Percentiles rank a stretch among this genome's conserved stretches.
Evolutionary conservation across 2,113 vertebrate genomes (phyloP).

Genomic region (Asarcornis scutulata): DNA sequence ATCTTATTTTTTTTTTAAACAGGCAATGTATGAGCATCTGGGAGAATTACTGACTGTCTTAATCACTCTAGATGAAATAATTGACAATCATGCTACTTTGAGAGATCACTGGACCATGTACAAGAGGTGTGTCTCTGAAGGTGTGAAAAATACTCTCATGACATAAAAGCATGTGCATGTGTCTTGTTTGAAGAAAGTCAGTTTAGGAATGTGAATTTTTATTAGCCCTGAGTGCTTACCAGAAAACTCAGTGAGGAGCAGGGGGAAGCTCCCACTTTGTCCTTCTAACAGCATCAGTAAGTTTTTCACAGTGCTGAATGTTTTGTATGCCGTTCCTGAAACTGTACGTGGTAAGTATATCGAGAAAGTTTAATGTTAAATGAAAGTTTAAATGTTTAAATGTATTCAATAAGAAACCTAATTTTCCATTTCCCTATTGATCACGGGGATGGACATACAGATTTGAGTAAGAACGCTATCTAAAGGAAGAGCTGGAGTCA

Average conservation of each 20-base stretch:
- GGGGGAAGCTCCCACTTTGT: background rate
- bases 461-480: background rate
- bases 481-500: background rate
- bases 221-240: background rate
- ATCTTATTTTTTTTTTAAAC: background rate
- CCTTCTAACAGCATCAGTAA: background rate
- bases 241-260: background rate
- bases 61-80: slow-evolving; percentile 95
- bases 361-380: background rate
- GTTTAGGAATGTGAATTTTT: background rate
- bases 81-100: slow-evolving; percentile 91
- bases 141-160: background rate
- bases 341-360: background rate
- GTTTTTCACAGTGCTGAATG: background rate
- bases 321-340: background rate
- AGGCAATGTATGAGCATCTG: slow-evolving; percentile 95
- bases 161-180: background rate
- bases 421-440: background rate
- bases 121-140: slow-evolving; percentile 86
- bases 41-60: slow-evolving; percentile 92
- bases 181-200: background rate
- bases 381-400: background rate
- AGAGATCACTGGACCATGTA: slow-evolving; percentile 99
- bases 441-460: background rate
- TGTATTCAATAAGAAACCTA: background rate